phyloP scores from a whole-genome alignment of 1,140 invertebrate species.

The Bombus fervidus region DNA sequence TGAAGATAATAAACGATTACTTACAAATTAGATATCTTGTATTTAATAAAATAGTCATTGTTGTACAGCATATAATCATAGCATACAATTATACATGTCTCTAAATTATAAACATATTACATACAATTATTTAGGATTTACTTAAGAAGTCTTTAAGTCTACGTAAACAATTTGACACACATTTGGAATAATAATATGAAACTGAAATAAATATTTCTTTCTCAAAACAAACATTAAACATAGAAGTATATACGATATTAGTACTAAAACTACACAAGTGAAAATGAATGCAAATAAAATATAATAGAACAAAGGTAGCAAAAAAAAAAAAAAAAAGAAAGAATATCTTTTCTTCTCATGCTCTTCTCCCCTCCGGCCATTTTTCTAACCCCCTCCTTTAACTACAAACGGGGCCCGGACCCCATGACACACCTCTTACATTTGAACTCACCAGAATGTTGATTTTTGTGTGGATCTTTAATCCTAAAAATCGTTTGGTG shows the following conservation, averaged over 20 bases:
- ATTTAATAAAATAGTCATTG: background rate
- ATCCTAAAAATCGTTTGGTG: slow-evolving; percentile 71
- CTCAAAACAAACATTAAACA: background rate
- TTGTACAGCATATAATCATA: background rate
- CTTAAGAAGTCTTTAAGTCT: background rate
- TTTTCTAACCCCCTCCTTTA: slow-evolving; percentile 69
- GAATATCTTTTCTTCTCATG: slow-evolving; percentile 10
- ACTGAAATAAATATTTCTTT: background rate
- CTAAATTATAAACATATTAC: background rate
- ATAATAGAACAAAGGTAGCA: no score
- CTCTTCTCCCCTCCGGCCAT: slow-evolving; percentile 61
- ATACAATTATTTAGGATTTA: background rate
- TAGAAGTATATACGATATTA: background rate
- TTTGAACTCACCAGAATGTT: slow-evolving; percentile 78
- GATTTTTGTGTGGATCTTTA: slow-evolving; percentile 78
- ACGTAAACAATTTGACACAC: background rate
- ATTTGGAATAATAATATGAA: background rate
- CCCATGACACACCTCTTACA: slow-evolving; percentile 28
- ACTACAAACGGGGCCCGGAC: slow-evolving; percentile 46
- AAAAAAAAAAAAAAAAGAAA: slow-evolving; percentile 1
- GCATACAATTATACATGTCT: background rate
- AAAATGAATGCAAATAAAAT: background rate
- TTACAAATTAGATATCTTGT: background rate
- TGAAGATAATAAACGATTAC: background rate
- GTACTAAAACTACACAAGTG: background rate